Conservation (phyloP, 2,888 invertebrate species). For the Tyria jacobaeae region DNA sequence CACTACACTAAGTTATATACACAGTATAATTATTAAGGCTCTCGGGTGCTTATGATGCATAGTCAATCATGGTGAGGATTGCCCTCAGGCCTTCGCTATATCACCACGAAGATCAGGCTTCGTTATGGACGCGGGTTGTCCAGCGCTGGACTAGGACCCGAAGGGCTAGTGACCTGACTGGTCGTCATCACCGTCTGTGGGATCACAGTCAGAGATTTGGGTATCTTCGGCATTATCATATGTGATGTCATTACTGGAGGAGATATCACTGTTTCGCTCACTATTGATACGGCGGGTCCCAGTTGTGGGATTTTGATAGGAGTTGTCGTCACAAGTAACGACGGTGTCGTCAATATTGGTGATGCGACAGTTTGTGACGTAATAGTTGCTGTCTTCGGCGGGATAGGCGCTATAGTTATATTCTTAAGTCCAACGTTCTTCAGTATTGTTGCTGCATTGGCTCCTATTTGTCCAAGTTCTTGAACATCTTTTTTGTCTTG, state of each 20-base stretch:
- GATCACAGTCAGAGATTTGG: constrained; percentile 93
- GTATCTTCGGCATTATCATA: constrained; percentile 91
- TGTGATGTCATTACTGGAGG: constrained; percentile 65
- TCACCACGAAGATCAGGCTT: constrained; percentile 69
- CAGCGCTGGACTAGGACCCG: constrained; percentile 29
- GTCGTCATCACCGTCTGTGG: constrained; percentile 83
- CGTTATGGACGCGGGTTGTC: constrained; percentile 69
- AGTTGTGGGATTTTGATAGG: constrained; percentile 71
- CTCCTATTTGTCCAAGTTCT: constrained; percentile 62
- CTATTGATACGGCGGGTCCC: constrained; percentile 70
- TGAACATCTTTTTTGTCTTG: constrained; percentile 58
- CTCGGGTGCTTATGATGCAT: constrained; percentile 64
- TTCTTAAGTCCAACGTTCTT: constrained; percentile 83
- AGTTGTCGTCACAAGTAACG: constrained; percentile 65
- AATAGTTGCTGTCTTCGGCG: constrained; percentile 74
- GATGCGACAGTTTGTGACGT: constrained; percentile 67
- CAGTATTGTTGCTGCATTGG: constrained; percentile 77
- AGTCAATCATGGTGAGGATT: constrained; percentile 36
- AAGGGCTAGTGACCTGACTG: constrained; percentile 27
- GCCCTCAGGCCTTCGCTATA: constrained; percentile 61
- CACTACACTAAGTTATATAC: constrained; percentile 78
- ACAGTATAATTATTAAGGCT: constrained; percentile 82
- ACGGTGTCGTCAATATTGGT: constrained; percentile 63
- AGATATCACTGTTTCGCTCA: constrained; percentile 64
- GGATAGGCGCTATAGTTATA: constrained; percentile 81